Evolutionary conservation across 2,797 vertebrate species (phyloP), one percentile per base, ranked within the genome.

Genomic region (Hippoglossus hippoglossus): DNA sequence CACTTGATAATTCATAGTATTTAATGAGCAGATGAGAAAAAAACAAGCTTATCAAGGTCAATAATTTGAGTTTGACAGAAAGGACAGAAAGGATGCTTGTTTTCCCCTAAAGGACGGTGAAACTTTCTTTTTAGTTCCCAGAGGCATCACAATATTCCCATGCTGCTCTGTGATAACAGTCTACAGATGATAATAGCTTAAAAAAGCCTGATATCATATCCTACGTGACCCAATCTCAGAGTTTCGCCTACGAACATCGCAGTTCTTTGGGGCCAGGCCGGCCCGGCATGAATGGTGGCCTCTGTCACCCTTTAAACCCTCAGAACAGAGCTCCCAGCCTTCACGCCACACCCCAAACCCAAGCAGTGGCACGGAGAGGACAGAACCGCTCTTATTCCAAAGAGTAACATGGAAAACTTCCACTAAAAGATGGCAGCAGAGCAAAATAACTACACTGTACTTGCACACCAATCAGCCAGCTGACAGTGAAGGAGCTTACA

Each of bases 241-340:
- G 44, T 10, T 54, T 50, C 44, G 9, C 31, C 63, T 65, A 57
- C 7, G 22, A 73, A 34, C 1, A 46, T 55, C 6, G 47, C 22
- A 77, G 60, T 71, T 57, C 44, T 52, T 62, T 41, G 26, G 58
- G 69, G 24, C 56, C 61, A 36, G 69, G 25, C 39, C 19, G 3
- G 1, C 46, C 63, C 34, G 2, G 36, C 34, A 88, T 92, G 90
- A 94, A 92, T 91, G 82, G 28, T 73, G 83, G 58, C 62, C 88
- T 92, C 81, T 91, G 90, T 93, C 89, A 71, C 49, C 57, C 73
- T 87, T 75, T 66, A 75, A 84, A 83, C 63, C 65, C 77, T 85
- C 59, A 69, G 88, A 90, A 89, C 85, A 87, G 58, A 85, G 72
- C 81, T 76, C 60, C 49, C 51, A 49, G 74, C 67, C 41, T 77